Evolutionary conservation across 2,888 invertebrate species (phyloP), one percentile per base, ranked within the genome.

Genomic region (Electrophaes corylata): DNA sequence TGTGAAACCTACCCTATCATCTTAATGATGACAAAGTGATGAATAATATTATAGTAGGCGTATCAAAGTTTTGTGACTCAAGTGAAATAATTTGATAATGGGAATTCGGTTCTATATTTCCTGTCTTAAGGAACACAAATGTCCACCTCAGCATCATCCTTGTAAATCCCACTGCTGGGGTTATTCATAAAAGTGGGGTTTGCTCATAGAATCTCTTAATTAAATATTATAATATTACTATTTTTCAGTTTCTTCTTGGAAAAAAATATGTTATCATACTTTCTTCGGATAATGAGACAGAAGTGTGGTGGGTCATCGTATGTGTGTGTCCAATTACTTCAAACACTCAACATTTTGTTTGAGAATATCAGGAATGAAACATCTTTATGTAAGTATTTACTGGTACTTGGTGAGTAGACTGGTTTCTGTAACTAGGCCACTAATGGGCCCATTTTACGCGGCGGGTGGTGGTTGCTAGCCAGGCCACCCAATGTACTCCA

Each of bases 301-400:
- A 97, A 98, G 83, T 98, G 97, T 91, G 99, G 99, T 5, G 95
- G 95, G 10, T 95, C 95, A 0, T 97, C 98, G 65, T 98, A 95
- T 91, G 98, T 99, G 16, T 99, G 99, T 92, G 98, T 99, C 51
- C 99, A 99, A 83, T 91, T 99, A 45, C 92, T 99, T 33, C 99
- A 99, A 88, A 99, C 99, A 1, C 93, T 99, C 23, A 99, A 99
- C 87, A 99, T 99, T 78, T 91, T 99, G 52, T 99, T 99, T 93
- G 99, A 99, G 88, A 99, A 99, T 84, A 99, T 99, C 72, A 93
- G 98, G 67, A 98, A 99, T 92, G 99, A 99, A 91, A 99, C 99
- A 20, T 99, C 99, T 48, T 91, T 99, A 59, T 99, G 99, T 99
- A 93, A 96, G 98, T 95, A 45, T 29, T 29, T 33, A 12, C 2